These are phyloP conservation scores for Elysia chlorotica DNA, from an alignment of 1,140 invertebrate species.

Conservation along the genomic window DNA sequence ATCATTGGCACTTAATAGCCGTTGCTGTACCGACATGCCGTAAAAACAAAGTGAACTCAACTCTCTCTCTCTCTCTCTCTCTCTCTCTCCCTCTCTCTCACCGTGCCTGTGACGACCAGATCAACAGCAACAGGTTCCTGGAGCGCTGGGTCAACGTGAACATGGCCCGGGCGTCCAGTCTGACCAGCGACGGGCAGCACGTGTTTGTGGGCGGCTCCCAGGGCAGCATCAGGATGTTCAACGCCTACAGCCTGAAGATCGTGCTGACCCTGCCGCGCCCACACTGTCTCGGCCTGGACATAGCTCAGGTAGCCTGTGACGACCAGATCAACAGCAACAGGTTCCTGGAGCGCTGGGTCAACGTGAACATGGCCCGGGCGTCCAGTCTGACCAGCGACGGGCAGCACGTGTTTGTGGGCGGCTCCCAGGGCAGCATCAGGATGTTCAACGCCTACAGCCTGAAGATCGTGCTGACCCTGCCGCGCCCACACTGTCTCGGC, in stretches of 20 bases:
- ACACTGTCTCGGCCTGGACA: slow-evolving; percentile 16
- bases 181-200: slow-evolving; percentile 7
- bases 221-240: slow-evolving; percentile 12
- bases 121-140: slow-evolving; percentile 11
- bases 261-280: slow-evolving; percentile 10
- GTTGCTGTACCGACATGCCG: too few species aligned
- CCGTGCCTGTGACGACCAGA: too few species aligned
- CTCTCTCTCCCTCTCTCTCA: background rate
- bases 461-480: slow-evolving; percentile 8
- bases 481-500: slow-evolving; percentile 13
- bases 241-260: slow-evolving; percentile 8
- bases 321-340: slow-evolving; percentile 12
- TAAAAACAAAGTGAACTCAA: background rate
- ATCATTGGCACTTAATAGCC: too few species aligned
- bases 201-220: slow-evolving; percentile 14
- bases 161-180: background rate
- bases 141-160: slow-evolving; percentile 18
- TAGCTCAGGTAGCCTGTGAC: slow-evolving; percentile 17
- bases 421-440: slow-evolving; percentile 2
- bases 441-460: slow-evolving; percentile 13
- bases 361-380: background rate
- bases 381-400: slow-evolving; percentile 12
- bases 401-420: slow-evolving; percentile 13
- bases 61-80: background rate
- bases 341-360: slow-evolving; percentile 14